Base-by-base conservation (phyloP, 2,797 vertebrate genomes). In the Pagetopsis macropterus region DNA sequence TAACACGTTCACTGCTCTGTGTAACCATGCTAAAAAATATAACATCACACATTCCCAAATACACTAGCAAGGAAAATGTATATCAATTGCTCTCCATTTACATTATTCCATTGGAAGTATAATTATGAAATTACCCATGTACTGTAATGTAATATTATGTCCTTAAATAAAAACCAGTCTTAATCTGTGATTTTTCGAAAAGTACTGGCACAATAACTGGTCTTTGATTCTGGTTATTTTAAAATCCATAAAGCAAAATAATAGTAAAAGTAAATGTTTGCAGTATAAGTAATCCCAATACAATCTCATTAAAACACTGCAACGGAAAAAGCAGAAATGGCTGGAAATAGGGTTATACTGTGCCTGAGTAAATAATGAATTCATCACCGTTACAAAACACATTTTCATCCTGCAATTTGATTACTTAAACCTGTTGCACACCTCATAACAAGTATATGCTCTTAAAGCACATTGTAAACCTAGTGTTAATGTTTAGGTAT, bases 1-100 rank as follows among this genome's bases (percentile, higher is more conserved):
- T 83, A 86, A 87, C 81, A 72, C 75, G 69, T 84, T 72, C 60
- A 72, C 23, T 58, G 19, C 75, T 41, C 61, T n/a, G 19, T 70
- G 33, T 60, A 60, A 61, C 46, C 21, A 31, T 67, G 33, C 10
- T n/a, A 37, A 63, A 50, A 46, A 10, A 41, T 19, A 65, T n/a
- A 66, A 51, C 48, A 62, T 55, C 19, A 51, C 13, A 54, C 8
- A 72, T 44, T 27, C 41, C 3, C 31, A 37, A 3, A 57, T 46
- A 60, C 16, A 31, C n/a, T 14, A 60, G 3, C n/a, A 17, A 65
- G 12, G n/a, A 19, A 9, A 50, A 12, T 40, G 46, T 15, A 41
- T 65, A 79, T 64, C n/a, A n/a, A 57, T 74, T 64, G 40, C 33
- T 40, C 8, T 37, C 6, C 44, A 64, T 19, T 56, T 13, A 57